These are phyloP conservation scores for Eupithecia abbreviata DNA, from an alignment of 2,888 invertebrate genomes.

Conservation along the genomic window DNA sequence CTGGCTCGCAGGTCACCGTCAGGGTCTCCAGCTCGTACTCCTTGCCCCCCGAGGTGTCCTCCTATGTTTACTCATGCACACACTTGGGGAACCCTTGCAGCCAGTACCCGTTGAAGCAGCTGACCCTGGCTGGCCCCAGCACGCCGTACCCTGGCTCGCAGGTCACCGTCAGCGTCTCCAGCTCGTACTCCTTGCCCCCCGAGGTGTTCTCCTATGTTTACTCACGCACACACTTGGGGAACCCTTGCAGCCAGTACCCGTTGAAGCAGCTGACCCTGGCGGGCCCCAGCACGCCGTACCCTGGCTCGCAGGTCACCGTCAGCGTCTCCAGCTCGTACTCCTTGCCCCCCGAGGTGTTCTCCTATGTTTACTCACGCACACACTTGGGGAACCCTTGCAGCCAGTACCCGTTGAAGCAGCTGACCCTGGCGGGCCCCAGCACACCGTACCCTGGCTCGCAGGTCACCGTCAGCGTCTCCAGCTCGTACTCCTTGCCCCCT, in stretches of 20 bases:
- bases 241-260: no score
- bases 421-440: background rate
- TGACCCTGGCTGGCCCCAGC: background rate
- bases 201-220: background rate
- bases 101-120: constrained; percentile 13
- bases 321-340: background rate
- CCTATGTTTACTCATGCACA: background rate
- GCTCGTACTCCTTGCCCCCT: background rate
- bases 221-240: no score
- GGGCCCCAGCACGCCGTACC: background rate
- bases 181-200: background rate
- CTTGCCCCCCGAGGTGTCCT: background rate
- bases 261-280: no score
- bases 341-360: background rate
- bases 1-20: background rate
- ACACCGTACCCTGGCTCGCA: constrained; percentile 9
- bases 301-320: background rate
- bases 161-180: background rate
- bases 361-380: constrained; percentile 2
- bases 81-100: constrained; percentile 8
- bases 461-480: background rate
- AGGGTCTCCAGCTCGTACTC: background rate
- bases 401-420: constrained; percentile 13
- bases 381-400: constrained; percentile 8
- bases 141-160: constrained; percentile 10